Conservation (phyloP, 2,113 vertebrate genomes). For the Penelope pileata region DNA sequence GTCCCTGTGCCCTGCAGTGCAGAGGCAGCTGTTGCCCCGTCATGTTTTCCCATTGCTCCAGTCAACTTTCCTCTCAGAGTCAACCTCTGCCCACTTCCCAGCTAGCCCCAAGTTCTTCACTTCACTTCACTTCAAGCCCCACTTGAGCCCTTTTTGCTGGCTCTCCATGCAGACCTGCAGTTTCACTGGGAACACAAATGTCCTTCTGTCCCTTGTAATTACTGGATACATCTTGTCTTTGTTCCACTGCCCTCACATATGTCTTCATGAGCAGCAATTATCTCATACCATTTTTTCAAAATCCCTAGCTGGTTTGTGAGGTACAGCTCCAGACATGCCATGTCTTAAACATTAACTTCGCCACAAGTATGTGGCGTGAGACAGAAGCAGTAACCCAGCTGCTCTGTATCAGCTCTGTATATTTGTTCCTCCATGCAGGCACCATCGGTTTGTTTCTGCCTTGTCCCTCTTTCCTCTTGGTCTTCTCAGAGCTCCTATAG, state of each 20-base stretch:
- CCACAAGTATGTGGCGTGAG: not conserved
- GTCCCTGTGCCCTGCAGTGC: not conserved
- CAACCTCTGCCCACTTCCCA: not conserved
- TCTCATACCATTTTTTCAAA: slow-evolving; percentile 35
- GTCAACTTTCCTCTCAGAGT: not conserved
- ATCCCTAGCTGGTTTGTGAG: slow-evolving; percentile 7
- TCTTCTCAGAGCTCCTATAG: not conserved
- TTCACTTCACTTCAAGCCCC: no score
- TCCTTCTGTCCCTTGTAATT: slow-evolving; percentile 1
- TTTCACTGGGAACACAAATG: not conserved
- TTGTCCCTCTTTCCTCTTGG: not conserved
- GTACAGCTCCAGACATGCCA: slow-evolving; percentile 36
- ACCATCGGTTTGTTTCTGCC: not conserved
- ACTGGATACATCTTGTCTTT: slow-evolving; percentile 3
- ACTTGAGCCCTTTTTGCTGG: not conserved
- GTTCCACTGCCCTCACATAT: not conserved
- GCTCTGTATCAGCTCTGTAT: not conserved
- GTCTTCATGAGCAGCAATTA: slow-evolving; percentile 25
- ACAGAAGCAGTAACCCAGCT: not conserved
- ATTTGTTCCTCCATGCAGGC: not conserved
- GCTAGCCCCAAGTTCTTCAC: no score
- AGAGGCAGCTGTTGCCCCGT: not conserved
- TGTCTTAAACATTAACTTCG: not conserved
- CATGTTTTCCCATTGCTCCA: not conserved
- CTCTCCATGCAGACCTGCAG: not conserved